Evolutionary conservation across 2,113 vertebrate species (phyloP).

Genomic region (human): GRCh38 chr2:231599501-231600000

Average conservation of each 20-base stretch:
- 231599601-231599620: not conserved
- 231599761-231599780: not conserved
- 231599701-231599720: not conserved
- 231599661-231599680: not conserved
- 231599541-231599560: not conserved
- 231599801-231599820: not conserved
- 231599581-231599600: not conserved
- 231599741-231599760: not conserved
- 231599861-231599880: too few species aligned
- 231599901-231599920: not conserved
- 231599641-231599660: not conserved
- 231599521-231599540: not conserved
- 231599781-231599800: not conserved
- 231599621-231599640: not conserved
- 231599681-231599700: not conserved
- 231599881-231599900: too few species aligned
- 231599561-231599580: not conserved
- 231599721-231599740: not conserved
- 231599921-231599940: not conserved
- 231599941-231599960: not conserved
- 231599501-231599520: not conserved
- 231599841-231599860: not conserved
- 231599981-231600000: too few species aligned
- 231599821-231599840: too few species aligned
- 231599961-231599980: too few species aligned